phyloP scores from a whole-genome alignment of 1,140 invertebrate species.

The Trichonephila inaurata region DNA sequence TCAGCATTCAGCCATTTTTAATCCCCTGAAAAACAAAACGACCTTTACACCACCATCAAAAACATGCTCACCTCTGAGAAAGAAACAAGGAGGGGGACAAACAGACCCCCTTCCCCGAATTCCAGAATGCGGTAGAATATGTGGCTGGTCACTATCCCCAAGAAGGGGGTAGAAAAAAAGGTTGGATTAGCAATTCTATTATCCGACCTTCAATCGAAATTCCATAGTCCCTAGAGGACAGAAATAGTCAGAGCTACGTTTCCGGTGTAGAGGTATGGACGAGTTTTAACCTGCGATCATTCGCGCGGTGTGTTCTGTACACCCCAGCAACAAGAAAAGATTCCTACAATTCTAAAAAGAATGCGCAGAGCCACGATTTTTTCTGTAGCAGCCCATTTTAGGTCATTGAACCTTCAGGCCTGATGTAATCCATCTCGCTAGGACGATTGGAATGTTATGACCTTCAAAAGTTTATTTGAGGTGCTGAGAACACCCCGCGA shows the following conservation, averaged over 20 bases:
- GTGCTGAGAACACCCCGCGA: too few relatives aligned
- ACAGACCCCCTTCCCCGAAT: background rate
- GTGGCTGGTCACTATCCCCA: background rate
- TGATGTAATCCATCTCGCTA: too few relatives aligned
- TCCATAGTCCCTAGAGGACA: background rate
- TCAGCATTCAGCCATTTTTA: background rate
- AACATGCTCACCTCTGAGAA: background rate
- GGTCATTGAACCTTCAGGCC: too few relatives aligned
- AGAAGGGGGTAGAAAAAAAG: conserved; percentile 33
- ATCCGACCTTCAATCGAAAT: conserved; percentile 49
- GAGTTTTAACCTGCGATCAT: too few relatives aligned
- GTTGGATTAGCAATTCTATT: conserved; percentile 18
- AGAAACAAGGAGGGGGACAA: background rate
- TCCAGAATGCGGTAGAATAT: conserved; percentile 2
- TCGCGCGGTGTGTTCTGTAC: too few relatives aligned
- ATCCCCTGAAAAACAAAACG: background rate
- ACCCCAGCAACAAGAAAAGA: too few relatives aligned
- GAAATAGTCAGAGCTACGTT: background rate
- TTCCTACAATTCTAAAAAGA: too few relatives aligned
- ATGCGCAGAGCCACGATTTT: too few relatives aligned
- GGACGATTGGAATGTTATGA: too few relatives aligned
- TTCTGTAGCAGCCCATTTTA: too few relatives aligned
- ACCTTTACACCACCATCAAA: background rate
- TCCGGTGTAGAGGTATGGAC: background rate
- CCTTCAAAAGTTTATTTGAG: too few relatives aligned